Evolutionary conservation across 2,888 invertebrate genomes (phyloP), one percentile per base, ranked within the genome.

Genomic region (Furcula furcula): DNA sequence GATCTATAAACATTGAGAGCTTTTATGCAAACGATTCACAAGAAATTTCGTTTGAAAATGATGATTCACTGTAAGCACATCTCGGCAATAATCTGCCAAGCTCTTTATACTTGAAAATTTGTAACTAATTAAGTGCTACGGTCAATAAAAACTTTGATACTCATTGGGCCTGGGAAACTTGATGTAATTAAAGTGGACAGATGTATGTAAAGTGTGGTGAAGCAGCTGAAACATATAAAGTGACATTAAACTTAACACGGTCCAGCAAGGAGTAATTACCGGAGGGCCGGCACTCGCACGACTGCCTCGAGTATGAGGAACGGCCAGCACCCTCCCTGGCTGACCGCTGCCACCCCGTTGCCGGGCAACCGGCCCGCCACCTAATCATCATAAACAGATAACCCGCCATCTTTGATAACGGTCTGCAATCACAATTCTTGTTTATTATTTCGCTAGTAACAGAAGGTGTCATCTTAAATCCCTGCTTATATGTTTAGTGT

Each of bases 351-450:
- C 79, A 66, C 76, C 80, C 79, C 72, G 88, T 87, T 76, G 85
- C 88, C 62, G 58, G 67, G 89, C 87, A 75, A 89, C 88, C 70
- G 63, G 55, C 67, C 61, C 75, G 65, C 77, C 76, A 69, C 80
- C 85, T 85, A 73, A 83, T 87, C 86, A 83, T 88, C 86, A 88
- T 88, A 89, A 88, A 82, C 79, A 82, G 77, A 87, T 81, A 73
- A 67, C 59, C 71, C 65, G 70, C 79, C 74, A 79, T 76, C 77
- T 81, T 77, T 78, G 72, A 68, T 73, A 67, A 73, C 56, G 57
- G 45, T 62, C 45, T 54, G 57, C 48, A 54, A 43, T 49, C 46
- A 33, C 32, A 35, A 53, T 54, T 41, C 50, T 49, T 52, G 34
- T 39, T 44, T 35, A 46, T 20, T 32, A n/a, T n/a, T n/a, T n/a